Base-by-base conservation (phyloP, 2,888 invertebrate species). In the Reticulitermes lucifugus region DNA sequence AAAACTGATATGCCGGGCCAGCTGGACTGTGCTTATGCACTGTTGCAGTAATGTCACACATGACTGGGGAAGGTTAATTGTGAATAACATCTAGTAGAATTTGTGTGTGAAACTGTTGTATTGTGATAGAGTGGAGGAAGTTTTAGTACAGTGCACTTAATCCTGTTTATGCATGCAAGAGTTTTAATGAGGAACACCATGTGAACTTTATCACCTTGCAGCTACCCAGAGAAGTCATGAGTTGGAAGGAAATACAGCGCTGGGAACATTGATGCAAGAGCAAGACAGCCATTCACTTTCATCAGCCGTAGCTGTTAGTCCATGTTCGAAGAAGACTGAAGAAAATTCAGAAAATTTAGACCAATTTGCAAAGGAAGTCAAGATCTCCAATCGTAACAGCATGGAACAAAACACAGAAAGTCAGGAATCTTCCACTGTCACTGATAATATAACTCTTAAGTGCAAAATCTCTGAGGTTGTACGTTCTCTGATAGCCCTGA, bases 131-230 rank as follows among this genome's bases (percentile, higher is more conserved):
- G 55, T 55, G 55, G 18, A 18, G 55, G 14, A 14, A 18, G 9
- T 55, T 55, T 55, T 18, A 55, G 55, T 55, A 18, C 55, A 55
- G 55, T 55, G 55, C 18, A 18, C 18, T 55, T 55, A 55, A 55
- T 55, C 55, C 18, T 55, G 55, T 65, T 35, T 65, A 83, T 25
- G 35, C n/a, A 73, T 73, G 51, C 73, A 41, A 73, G 73, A 21
- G 73, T 41, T 41, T 73, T 73, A 41, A 41, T 41, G 41, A 73
- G 41, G 41, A 73, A 46, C 81, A 81, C 65, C 81, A 46, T 70
- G 81, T 81, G 70, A 83, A 83, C 77, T 86, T 86, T 86, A 83
- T 84, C 82, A 60, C 81, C 86, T 86, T 86, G 71, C 86, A 86
- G 86, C 71, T 83, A 59, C 46, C 81, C 9, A 77, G 41, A 77